Conservation (phyloP, 2,113 vertebrate species). For the Furnarius figulus region DNA sequence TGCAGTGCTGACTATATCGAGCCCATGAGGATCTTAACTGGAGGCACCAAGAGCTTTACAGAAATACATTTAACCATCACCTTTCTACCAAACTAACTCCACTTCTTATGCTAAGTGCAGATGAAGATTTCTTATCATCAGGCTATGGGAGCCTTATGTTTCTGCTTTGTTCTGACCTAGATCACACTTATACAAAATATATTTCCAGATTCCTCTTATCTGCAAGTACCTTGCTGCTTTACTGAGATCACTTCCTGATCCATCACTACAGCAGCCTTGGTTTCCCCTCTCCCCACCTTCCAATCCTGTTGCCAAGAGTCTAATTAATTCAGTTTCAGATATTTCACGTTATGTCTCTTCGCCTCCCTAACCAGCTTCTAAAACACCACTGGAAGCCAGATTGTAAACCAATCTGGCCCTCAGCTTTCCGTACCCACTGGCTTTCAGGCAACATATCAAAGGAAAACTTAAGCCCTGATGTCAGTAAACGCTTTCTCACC, state of each 20-base stretch:
- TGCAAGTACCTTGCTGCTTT: background rate
- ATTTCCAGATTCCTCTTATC: background rate
- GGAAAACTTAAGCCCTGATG: background rate
- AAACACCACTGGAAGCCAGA: constrained; percentile 13
- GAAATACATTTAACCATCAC: background rate
- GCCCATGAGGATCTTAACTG: background rate
- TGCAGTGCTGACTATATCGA: background rate
- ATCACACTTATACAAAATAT: background rate
- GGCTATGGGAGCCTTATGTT: background rate
- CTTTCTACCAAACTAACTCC: background rate
- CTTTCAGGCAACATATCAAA: constrained; percentile 3
- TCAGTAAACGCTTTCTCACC: background rate
- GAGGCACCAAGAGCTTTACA: background rate
- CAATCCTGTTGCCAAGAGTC: background rate
- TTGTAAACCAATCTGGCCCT: background rate
- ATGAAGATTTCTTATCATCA: background rate
- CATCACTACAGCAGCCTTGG: background rate
- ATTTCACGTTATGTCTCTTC: background rate
- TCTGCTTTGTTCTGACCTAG: background rate
- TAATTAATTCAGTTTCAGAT: background rate
- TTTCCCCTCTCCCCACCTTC: background rate
- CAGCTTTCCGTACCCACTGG: background rate
- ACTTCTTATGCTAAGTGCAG: background rate
- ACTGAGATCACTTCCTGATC: background rate
- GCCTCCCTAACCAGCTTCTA: background rate